These are phyloP conservation scores for Clarias pachynema DNA, from an alignment of 2,797 vertebrate species.

Conservation along the genomic window DNA sequence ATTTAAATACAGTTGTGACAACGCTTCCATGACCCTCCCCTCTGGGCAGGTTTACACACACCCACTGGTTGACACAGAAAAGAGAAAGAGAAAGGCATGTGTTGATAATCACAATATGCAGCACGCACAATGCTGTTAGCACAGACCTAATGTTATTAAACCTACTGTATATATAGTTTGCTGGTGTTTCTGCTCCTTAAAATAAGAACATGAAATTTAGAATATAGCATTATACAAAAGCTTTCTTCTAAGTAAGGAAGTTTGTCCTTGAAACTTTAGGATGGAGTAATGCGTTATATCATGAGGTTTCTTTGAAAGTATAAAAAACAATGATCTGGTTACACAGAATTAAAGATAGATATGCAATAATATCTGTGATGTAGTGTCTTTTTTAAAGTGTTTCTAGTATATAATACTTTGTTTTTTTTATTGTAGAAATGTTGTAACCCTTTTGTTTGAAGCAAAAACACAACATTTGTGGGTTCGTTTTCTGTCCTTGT, in stretches of 20 bases:
- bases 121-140: not conserved
- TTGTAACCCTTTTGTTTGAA: not conserved
- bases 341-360: not conserved
- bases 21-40: constrained; percentile 4
- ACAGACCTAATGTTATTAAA: not conserved
- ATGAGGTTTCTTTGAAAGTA: not conserved
- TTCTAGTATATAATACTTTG: not conserved
- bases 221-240: too few relatives aligned
- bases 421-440: too few relatives aligned
- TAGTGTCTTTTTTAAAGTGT: not conserved
- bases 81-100: too few relatives aligned
- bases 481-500: not conserved
- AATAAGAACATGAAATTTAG: not conserved
- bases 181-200: not conserved
- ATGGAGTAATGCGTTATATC: not conserved
- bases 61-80: not conserved
- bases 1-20: constrained; percentile 43
- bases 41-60: constrained; percentile 24
- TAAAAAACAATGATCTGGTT: not conserved
- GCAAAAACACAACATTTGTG: not conserved
- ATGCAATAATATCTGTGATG: not conserved
- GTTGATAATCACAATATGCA: not conserved
- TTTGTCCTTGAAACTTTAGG: not conserved
- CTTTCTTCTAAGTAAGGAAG: not conserved
- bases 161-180: not conserved